Evolutionary conservation across 1,140 invertebrate species (phyloP).

Genomic region (Marisa cornuarietis): DNA sequence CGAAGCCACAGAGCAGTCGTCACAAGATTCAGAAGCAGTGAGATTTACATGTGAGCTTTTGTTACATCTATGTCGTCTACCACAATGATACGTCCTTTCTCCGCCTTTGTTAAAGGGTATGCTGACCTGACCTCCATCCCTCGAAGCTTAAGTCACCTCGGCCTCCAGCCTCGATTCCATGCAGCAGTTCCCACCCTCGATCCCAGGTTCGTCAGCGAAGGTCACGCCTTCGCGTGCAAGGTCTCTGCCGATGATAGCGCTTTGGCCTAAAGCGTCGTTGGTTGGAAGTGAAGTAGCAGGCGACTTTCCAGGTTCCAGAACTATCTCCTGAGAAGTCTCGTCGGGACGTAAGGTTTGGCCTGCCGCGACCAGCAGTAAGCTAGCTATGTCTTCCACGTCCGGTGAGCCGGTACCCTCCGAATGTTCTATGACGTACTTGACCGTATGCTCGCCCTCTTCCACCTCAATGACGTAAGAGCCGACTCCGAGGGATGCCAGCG

Average conservation of each 20-base stretch:
- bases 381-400: constrained; percentile 43
- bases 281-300: background rate
- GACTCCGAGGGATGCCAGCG: background rate
- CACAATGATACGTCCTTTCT: background rate
- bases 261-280: background rate
- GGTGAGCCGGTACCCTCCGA: background rate
- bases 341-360: constrained; percentile 14
- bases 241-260: too few species aligned
- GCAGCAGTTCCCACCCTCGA: background rate
- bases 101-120: background rate
- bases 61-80: background rate
- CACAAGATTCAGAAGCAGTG: background rate
- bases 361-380: constrained; percentile 37
- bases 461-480: constrained; percentile 35
- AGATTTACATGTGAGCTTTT: background rate
- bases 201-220: background rate
- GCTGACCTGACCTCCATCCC: background rate
- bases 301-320: background rate
- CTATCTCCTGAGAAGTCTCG: background rate
- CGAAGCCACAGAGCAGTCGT: background rate
- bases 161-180: background rate
- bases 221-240: background rate
- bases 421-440: constrained; percentile 40
- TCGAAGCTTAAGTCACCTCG: background rate
- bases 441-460: constrained; percentile 33